Evolutionary conservation across 2,888 invertebrate genomes (phyloP), one percentile per base, ranked within the genome.

Genomic region (Vanessa cardui): DNA sequence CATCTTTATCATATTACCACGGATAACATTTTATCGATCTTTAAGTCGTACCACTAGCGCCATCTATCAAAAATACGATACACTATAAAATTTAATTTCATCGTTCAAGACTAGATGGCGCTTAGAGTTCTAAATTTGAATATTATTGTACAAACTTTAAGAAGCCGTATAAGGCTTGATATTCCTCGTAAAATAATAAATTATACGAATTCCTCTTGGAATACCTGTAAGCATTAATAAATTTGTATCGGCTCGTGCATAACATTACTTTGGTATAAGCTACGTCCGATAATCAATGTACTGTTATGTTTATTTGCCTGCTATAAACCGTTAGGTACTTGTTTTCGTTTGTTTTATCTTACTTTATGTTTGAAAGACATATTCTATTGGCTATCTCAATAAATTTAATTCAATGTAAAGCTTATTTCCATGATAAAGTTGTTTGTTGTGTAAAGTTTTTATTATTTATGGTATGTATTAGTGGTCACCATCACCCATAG

Each of bases 81-180:
- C 26, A 64, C 66, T 61, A 47, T 4, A 31, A 6, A 21, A 7
- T 8, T 26, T 39, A 18, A n/a, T n/a, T 52, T 54, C 15, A 6
- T 18, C 8, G 2, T 20, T 1, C 6, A 12, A 15, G 39, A 45
- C 21, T 31, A 70, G 69, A 70, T 70, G 69, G 50, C 66, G 66
- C 50, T 63, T 6, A 16, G 6, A 58, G 12, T n/a, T n/a, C 4
- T 26, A 31, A 33, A 5, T 12, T 16, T 52, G 6, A 20, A 26
- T 7, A 58, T 15, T 6, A 21, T 31, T 7, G n/a, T 6, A 6
- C n/a, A 31, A 16, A 26, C 26, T 26, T 52, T 44, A 52, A 52
- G 20, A 21, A n/a, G 44, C 46, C 39, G 26, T 61, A 56, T 39
- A 56, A 33, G 26, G 26, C 2, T 56, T 18, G 7, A 18, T 33